A percentile compares a stretch with the other conserved stretches of the same genome.
These are phyloP conservation scores for Riptortus pedestris DNA, from an alignment of 1,140 invertebrate species.

Conservation along the genomic window DNA sequence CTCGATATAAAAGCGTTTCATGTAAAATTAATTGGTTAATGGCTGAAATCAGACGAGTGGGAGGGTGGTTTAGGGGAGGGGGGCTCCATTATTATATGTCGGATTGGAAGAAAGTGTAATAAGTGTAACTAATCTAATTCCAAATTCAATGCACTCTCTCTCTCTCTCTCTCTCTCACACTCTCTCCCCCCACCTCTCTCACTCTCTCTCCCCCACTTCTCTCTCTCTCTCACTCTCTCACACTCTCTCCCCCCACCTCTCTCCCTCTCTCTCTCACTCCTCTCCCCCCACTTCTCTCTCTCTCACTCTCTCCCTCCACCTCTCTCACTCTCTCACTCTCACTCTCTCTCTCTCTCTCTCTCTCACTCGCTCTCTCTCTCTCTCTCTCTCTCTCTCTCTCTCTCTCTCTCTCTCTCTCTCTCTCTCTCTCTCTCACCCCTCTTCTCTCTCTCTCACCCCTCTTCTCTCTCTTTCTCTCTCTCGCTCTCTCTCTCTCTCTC, in stretches of 20 bases:
- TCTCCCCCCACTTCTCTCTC: background rate
- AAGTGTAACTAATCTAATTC: background rate
- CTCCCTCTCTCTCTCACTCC: background rate
- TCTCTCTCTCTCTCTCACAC: background rate
- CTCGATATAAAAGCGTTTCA: no score
- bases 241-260: background rate
- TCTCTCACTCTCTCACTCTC: background rate
- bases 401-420: background rate
- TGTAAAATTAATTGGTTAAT: no score
- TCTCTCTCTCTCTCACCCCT: no score
- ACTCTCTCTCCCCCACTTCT: no score
- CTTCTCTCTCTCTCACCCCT: no score
- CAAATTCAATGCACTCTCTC: background rate
- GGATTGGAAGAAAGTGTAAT: no score
- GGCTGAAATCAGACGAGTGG: no score
- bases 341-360: background rate
- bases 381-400: background rate
- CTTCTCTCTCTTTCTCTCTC: no score
- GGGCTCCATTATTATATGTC: no score
- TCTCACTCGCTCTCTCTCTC: background rate
- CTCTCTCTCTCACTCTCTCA: background rate
- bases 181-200: no score
- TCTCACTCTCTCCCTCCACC: background rate
- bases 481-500: no score
- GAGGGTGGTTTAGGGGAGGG: no score